Base-by-base conservation (phyloP, 2,797 vertebrate species). In the Novumbra hubbsi region DNA sequence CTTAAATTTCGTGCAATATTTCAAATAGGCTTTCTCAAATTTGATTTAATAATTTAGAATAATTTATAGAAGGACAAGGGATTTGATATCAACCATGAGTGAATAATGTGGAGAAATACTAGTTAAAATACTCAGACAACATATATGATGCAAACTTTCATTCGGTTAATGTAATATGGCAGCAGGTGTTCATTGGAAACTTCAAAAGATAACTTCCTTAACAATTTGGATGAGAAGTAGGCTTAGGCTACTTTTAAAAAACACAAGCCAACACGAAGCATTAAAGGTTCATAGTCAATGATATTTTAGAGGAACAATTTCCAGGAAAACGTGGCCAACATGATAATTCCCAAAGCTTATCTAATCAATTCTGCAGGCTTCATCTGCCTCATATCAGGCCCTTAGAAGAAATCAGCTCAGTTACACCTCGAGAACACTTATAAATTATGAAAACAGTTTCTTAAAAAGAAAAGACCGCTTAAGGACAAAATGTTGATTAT, bases 371-470 rank as follows among this genome's bases (percentile, higher is more conserved):
- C 95, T 95, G 94, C 92, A 94, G 95, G 96, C 96, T 98, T 95
- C 94, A 96, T 96, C 95, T 93, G 87, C 93, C 90, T 94, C 92
- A 90, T 95, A 95, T 96, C 94, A 95, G 93, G 92, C 94, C 94
- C 88, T 92, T 95, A 93, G 95, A 95, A 96, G 95, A 94, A 96
- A 95, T 95, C 95, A 96, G 93, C 94, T 95, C 93, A 86, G 93
- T 95, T 94, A 95, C 94, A 92, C 96, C 93, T 98, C 95, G 94
- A 95, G 95, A 94, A 95, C 96, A 95, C 95, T 97, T 97, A 94
- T 97, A 96, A 98, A 98, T 98, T 96, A 98, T 97, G 95, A 97
- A 97, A 97, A 96, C 95, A 95, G 94, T 95, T 93, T 94, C 96
- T 96, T 95, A 93, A 94, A 88, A 95, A 94, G 94, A 89, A 87